phyloP scores from a whole-genome alignment of 2,113 vertebrate genomes.

The Chaetodon auriga region DNA sequence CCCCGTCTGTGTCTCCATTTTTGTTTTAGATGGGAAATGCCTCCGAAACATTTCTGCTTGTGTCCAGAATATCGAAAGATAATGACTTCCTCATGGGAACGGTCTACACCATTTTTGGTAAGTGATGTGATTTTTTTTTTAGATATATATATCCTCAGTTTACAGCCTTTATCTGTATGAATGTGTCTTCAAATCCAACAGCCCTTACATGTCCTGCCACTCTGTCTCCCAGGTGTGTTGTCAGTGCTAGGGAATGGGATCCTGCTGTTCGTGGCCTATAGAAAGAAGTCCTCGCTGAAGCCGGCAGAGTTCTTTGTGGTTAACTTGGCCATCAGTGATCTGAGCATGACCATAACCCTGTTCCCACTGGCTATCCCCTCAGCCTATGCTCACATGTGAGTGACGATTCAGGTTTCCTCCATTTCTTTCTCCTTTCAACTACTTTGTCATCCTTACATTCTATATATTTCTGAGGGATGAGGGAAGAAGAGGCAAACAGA shows the following conservation, averaged over 20 bases:
- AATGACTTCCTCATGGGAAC: constrained; percentile 88
- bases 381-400: constrained; percentile 88
- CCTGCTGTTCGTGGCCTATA: constrained; percentile 89
- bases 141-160: fast-evolving
- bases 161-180: neutral
- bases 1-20: constrained; percentile 34
- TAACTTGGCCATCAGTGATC: constrained; percentile 90
- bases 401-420: neutral
- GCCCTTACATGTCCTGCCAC: neutral
- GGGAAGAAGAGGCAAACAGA: neutral
- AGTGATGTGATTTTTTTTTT: constrained; percentile 45
- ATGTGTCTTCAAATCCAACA: constrained; percentile 3
- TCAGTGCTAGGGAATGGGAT: constrained; percentile 87
- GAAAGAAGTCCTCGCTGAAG: constrained; percentile 88
- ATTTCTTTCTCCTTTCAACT: neutral
- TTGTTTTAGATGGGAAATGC: constrained; percentile 87
- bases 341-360: constrained; percentile 86
- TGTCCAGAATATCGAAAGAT: constrained; percentile 86
- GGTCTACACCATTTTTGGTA: constrained; percentile 86
- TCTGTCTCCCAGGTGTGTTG: constrained; percentile 75
- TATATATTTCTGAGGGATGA: neutral
- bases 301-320: constrained; percentile 90
- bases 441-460: neutral
- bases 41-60: constrained; percentile 79
- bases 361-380: constrained; percentile 89